phyloP scores from a whole-genome alignment of 2,113 vertebrate genomes.

The Heliornis fulica region DNA sequence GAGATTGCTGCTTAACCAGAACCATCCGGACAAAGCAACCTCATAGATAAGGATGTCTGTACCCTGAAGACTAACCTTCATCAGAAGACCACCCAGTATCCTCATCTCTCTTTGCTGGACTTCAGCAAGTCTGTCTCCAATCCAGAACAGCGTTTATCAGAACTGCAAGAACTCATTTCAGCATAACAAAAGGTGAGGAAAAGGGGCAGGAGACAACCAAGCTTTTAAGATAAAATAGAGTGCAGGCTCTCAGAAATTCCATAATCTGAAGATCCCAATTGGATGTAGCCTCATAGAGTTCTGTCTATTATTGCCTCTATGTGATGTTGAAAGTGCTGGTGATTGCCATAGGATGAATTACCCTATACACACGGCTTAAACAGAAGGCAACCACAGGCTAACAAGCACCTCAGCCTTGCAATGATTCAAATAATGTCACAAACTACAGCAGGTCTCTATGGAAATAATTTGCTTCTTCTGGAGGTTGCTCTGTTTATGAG shows the following conservation, averaged over 20 bases:
- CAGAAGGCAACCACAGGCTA: not conserved
- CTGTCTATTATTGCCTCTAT: not conserved
- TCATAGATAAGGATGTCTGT: too few species aligned
- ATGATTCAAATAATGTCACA: not conserved
- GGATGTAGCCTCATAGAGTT: not conserved
- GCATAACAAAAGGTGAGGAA: not conserved
- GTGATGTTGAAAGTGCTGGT: not conserved
- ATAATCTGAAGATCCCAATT: not conserved
- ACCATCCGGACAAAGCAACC: too few species aligned
- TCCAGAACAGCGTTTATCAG: not conserved
- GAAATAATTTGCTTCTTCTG: not conserved
- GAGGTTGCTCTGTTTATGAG: slow-evolving; percentile 13
- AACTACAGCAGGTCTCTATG: not conserved
- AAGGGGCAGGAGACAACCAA: not conserved
- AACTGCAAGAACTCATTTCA: not conserved
- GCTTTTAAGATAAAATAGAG: not conserved
- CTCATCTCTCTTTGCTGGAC: not conserved
- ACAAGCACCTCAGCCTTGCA: not conserved
- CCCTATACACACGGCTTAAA: not conserved
- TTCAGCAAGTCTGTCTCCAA: not conserved
- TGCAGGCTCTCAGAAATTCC: not conserved
- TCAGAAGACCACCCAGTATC: too few species aligned
- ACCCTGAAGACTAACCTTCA: too few species aligned
- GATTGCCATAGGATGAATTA: not conserved
- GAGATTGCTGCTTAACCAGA: too few species aligned